Evolutionary conservation across 1,140 invertebrate species (phyloP).

Genomic region (Drosophila kanapiae): DNA sequence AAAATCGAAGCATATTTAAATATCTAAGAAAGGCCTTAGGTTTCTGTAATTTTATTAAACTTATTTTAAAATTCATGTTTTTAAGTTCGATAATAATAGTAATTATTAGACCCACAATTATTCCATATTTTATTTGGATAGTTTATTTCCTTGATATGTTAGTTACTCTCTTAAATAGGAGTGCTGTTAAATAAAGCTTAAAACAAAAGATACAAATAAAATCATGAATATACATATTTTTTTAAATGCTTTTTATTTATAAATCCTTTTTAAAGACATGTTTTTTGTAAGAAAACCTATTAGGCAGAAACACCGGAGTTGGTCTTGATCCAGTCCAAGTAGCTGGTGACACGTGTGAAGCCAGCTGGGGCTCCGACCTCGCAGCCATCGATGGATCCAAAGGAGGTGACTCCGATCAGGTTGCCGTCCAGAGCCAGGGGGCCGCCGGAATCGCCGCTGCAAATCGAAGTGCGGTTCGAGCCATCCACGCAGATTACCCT

Average conservation of each 20-base stretch:
- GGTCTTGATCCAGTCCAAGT: conserved; percentile 62
- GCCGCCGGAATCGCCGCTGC: conserved; percentile 43
- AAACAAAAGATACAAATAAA: neutral
- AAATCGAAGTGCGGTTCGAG: conserved; percentile 15
- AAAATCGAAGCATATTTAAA: no score
- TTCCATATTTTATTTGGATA: no score
- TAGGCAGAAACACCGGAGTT: conserved; percentile 16
- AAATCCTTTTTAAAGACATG: neutral
- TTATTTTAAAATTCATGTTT: no score
- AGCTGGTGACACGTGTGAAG: conserved; percentile 85
- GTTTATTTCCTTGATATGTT: no score
- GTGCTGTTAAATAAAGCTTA: no score
- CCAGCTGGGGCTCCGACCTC: conserved; percentile 81
- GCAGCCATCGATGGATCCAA: conserved; percentile 81
- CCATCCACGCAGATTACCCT: conserved; percentile 31
- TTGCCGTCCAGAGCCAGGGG: conserved; percentile 36
- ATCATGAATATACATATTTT: neutral
- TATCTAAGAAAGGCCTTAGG: no score
- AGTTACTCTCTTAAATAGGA: no score
- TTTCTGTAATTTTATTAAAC: no score
- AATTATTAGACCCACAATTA: no score
- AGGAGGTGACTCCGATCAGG: conserved; percentile 84
- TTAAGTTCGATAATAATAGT: no score
- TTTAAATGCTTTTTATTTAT: conserved; percentile 3
- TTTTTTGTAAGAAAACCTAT: neutral